Evolutionary conservation across 2,113 vertebrate species (phyloP).

Genomic region (Notothenia rossii): DNA sequence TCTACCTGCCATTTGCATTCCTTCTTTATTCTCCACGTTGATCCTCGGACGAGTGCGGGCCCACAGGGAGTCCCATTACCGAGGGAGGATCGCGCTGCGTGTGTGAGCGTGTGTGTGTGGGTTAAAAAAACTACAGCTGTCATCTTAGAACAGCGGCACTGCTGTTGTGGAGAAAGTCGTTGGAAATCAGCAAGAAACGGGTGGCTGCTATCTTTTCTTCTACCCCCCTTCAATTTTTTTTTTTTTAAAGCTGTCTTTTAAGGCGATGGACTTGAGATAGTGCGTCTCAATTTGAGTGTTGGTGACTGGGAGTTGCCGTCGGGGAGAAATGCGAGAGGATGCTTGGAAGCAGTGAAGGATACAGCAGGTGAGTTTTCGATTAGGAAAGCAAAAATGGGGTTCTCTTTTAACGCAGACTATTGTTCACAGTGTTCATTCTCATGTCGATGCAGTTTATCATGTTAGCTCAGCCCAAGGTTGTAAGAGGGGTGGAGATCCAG

Average conservation of each 20-base stretch:
- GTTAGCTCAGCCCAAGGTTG: constrained; percentile 34
- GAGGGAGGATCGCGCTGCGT: constrained; percentile 44
- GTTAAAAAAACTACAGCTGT: constrained; percentile 39
- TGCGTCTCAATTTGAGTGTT: constrained; percentile 63
- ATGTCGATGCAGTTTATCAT: constrained; percentile 22
- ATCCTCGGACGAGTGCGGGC: constrained; percentile 52
- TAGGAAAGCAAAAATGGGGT: background rate
- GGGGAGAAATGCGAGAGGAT: constrained; percentile 82
- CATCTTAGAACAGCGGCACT: constrained; percentile 20
- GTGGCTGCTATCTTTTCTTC: background rate
- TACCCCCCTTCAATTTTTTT: background rate
- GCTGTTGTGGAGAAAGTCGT: constrained; percentile 38
- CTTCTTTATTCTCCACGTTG: constrained; percentile 32
- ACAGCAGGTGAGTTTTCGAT: constrained; percentile 81
- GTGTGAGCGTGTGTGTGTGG: constrained; percentile 4
- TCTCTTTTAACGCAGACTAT: background rate
- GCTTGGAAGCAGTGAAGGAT: constrained; percentile 76
- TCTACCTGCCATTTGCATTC: constrained; percentile 63
- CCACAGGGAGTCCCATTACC: constrained; percentile 59
- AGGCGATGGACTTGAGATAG: constrained; percentile 77
- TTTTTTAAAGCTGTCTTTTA: constrained; percentile 43
- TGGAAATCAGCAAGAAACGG: constrained; percentile 38
- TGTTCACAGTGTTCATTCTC: background rate
- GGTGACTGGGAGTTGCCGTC: constrained; percentile 80
- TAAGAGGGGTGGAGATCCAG: background rate